Evolutionary conservation across 2,113 vertebrate species (phyloP), one percentile per base, ranked within the genome.

Genomic region (Hippopotamus amphibius): DNA sequence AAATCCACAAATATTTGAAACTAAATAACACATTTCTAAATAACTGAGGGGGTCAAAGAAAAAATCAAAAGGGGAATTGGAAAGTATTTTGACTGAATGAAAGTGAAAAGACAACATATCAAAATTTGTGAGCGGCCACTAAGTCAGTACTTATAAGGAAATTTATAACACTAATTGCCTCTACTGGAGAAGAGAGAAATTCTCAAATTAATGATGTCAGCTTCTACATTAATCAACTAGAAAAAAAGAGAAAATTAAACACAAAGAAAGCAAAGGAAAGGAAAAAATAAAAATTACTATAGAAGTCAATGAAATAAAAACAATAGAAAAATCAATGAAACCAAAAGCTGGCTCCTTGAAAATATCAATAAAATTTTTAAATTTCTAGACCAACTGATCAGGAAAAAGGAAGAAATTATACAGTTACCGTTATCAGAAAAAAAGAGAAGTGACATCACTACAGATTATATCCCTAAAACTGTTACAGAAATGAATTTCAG

Each of bases 1-100:
- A 96, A 97, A 92, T 82, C 90, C 90, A 97, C 97, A 97, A 97
- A 81, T 97, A 98, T 94, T 97, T 94, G 48, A 97, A 97, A 97
- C 92, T 57, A 96, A 97, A 93, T 88, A 95, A 92, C 53, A 97
- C 48, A 37, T 26, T 97, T 95, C 71, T 96, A 96, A 91, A 88
- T 97, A 97, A 94, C 55, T 95, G 81, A 95, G 16, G 50, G 85
- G 85, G 71, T 93, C 95, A 95, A 95, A 82, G 89, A 46, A 83
- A 94, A 96, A 96, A 93, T 93, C 63, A 90, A 92, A 96, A 87
- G 7, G 14, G 30, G 59, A 91, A 41, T 61, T 88, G 50, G 65
- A 71, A 92, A 83, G 80, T 50, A 84, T 71, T 82, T 85, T 76
- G 88, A 95, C 69, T 71, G 77, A 74, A 81, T 46, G 61, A 72